phyloP scores from a whole-genome alignment of 2,797 vertebrate species.

The Paramormyrops hopkinsi region DNA sequence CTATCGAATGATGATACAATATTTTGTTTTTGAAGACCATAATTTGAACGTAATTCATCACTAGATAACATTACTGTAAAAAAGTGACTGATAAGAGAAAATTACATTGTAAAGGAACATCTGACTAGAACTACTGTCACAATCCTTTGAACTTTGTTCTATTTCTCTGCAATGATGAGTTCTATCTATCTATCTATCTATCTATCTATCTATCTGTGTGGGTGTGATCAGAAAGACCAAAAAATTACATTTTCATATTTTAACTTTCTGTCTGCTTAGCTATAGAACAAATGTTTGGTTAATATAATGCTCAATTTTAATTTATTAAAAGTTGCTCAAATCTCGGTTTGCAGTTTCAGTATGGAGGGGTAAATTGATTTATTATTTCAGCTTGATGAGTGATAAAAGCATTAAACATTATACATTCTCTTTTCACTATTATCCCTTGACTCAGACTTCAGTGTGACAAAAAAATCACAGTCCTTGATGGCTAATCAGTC shows the following conservation, averaged over 20 bases:
- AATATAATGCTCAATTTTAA: neutral
- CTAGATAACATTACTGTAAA: neutral
- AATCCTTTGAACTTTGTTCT: neutral
- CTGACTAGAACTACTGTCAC: neutral
- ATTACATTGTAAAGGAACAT: neutral
- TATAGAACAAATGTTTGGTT: neutral
- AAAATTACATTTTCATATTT: neutral
- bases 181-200: no score
- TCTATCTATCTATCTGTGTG: neutral
- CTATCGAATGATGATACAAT: neutral
- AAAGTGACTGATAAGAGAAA: neutral
- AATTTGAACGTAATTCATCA: slow-evolving; percentile 1
- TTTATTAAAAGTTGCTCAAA: neutral
- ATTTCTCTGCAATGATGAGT: neutral
- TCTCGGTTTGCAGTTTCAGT: neutral
- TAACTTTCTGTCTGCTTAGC: neutral
- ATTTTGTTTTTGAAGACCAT: neutral
- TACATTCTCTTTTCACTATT: neutral
- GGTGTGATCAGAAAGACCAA: neutral
- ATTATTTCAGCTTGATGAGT: neutral
- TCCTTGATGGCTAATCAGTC: neutral
- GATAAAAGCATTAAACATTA: neutral
- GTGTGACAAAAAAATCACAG: neutral
- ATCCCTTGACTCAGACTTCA: neutral
- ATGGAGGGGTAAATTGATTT: neutral